These are phyloP conservation scores for Drosophila paracracens DNA, from an alignment of 2,888 invertebrate genomes.

Conservation along the genomic window DNA sequence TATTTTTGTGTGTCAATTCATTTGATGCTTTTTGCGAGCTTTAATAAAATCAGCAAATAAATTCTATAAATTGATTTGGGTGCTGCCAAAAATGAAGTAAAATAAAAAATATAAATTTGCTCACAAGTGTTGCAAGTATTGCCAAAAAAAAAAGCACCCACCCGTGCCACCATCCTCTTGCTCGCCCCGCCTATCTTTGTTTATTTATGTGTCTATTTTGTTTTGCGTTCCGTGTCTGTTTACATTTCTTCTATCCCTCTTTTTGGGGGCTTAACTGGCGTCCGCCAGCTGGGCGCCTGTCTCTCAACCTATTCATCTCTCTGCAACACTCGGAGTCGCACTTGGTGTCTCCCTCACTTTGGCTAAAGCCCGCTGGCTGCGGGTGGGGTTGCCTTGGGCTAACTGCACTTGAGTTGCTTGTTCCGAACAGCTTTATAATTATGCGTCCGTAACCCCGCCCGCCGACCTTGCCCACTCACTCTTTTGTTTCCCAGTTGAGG, in stretches of 20 bases:
- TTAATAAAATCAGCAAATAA: slow-evolving; percentile 76
- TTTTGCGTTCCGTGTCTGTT: slow-evolving; percentile 45
- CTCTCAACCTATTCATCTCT: slow-evolving; percentile 26
- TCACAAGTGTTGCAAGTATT: slow-evolving; percentile 63
- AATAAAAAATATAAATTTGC: slow-evolving; percentile 12
- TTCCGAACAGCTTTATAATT: slow-evolving; percentile 60
- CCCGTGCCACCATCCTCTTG: not conserved
- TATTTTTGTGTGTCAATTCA: slow-evolving; percentile 42
- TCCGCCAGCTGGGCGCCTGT: slow-evolving; percentile 71
- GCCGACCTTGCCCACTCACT: not conserved
- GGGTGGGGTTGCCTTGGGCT: slow-evolving; percentile 15
- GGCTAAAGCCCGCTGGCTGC: not conserved
- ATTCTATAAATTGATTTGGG: slow-evolving; percentile 77
- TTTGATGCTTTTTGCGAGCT: slow-evolving; percentile 61
- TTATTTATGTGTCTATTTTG: slow-evolving; percentile 15
- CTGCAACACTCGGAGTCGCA: not conserved
- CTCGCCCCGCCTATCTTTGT: not conserved
- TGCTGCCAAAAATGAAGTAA: not conserved
- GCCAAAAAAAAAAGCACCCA: not conserved
- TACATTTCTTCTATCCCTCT: slow-evolving; percentile 31
- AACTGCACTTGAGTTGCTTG: slow-evolving; percentile 61
- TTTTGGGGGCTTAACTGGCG: slow-evolving; percentile 55
- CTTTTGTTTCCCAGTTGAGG: slow-evolving; percentile 5
- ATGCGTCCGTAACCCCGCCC: slow-evolving; percentile 38
- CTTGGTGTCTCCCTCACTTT: not conserved